Conservation (phyloP, 1,140 invertebrate genomes). For the Amphibalanus amphitrite region DNA sequence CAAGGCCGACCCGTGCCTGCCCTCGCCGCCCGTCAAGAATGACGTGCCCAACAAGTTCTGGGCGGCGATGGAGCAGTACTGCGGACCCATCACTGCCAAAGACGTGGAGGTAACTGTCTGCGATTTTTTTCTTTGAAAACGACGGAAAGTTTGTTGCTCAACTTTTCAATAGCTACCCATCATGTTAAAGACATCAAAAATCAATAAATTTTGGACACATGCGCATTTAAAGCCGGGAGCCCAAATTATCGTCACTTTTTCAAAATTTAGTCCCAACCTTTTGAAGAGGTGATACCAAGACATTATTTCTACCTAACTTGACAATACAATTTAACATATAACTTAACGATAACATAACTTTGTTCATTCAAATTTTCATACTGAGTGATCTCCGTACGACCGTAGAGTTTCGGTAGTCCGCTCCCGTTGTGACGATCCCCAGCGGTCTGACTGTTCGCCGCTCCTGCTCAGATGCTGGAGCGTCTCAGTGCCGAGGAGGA, state of each 20-base stretch:
- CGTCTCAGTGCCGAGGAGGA: conserved; percentile 52
- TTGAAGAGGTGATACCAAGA: background rate
- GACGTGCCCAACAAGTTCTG: conserved; percentile 91
- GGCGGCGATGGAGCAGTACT: conserved; percentile 83
- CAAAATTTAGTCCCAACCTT: background rate
- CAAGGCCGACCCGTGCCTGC: too few species aligned
- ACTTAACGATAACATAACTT: too few species aligned
- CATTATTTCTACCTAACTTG: background rate
- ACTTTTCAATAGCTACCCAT: background rate
- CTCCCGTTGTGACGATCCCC: background rate
- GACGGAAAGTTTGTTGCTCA: background rate
- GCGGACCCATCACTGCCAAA: conserved; percentile 67
- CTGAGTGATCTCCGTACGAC: background rate
- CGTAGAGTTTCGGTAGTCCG: background rate
- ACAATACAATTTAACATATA: too few species aligned
- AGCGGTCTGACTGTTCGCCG: background rate
- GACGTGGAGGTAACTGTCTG: conserved; percentile 43
- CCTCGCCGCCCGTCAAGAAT: too few species aligned
- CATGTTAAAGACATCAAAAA: background rate
- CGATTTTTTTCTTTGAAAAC: conserved; percentile 25
- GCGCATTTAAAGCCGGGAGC: too few species aligned
- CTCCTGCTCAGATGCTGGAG: conserved; percentile 35
- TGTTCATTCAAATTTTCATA: background rate
- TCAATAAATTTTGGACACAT: too few species aligned
- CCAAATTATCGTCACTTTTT: background rate